Percentiles rank a stretch among this genome's conserved stretches.
Evolutionary conservation across 37 sponge, comb jelly and placozoan genomes (phyloP).

Genomic region (Mnemiopsis leidyi): DNA sequence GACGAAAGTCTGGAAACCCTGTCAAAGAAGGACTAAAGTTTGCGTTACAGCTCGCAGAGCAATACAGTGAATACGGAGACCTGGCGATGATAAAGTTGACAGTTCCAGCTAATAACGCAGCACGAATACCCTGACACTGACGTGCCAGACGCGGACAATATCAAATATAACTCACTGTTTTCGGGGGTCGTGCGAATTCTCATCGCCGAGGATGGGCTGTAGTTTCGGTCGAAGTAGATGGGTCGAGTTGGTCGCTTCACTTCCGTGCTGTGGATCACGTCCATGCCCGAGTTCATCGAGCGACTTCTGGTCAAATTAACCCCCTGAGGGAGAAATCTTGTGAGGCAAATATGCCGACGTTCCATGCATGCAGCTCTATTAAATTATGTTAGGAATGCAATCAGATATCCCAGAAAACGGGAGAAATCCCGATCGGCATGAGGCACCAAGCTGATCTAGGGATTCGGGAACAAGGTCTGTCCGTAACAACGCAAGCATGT

Average conservation of each 20-base stretch:
- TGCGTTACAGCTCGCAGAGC: not conserved
- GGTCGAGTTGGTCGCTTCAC: not conserved
- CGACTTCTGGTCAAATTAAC: conserved; percentile 13
- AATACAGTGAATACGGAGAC: too few relatives aligned
- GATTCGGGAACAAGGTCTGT: not conserved
- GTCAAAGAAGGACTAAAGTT: not conserved
- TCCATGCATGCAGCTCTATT: not conserved
- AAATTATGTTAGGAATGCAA: not conserved
- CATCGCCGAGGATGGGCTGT: not conserved
- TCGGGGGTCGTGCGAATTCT: conserved; percentile 9
- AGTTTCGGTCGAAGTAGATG: not conserved
- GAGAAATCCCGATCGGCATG: not conserved
- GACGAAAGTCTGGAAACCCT: not conserved
- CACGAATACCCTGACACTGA: too few relatives aligned
- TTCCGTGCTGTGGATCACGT: not conserved
- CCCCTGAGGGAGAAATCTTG: not conserved
- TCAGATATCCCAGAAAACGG: conserved; percentile 4
- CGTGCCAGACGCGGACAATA: not conserved
- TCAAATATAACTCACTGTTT: not conserved
- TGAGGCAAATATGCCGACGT: not conserved
- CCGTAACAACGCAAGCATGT: too few relatives aligned
- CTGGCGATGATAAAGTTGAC: not conserved
- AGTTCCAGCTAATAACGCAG: not conserved
- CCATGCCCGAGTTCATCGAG: conserved; percentile 1
- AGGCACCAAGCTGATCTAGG: not conserved